Evolutionary conservation across 2,113 vertebrate genomes (phyloP).

Genomic region (Vimba vimba): DNA sequence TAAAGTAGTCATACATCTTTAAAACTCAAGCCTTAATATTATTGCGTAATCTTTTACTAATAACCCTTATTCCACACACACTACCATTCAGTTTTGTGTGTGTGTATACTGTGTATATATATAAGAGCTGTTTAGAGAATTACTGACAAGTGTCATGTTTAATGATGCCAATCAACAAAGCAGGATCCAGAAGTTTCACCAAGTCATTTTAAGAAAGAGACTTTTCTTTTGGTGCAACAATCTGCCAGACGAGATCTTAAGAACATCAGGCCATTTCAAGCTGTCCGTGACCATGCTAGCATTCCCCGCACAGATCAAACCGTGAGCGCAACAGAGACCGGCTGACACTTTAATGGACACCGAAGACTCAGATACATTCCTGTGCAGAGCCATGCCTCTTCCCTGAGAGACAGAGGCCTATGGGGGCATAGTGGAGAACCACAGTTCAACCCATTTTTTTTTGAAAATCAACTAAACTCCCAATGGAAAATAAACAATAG

Average conservation of each 20-base stretch:
- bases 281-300: conserved; percentile 18
- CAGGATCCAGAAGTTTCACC: neutral
- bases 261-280: conserved; percentile 15
- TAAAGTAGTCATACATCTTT: neutral
- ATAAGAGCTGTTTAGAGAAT: too few species aligned
- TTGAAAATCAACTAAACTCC: neutral
- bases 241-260: conserved; percentile 36
- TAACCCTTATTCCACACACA: neutral
- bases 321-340: neutral
- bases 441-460: neutral
- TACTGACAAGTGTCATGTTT: neutral
- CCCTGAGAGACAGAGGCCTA: conserved; percentile 25
- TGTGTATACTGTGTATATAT: too few species aligned
- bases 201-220: neutral
- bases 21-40: neutral
- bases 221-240: neutral
- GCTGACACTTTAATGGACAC: conserved; percentile 29
- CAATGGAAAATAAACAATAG: neutral
- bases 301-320: conserved; percentile 22
- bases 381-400: conserved; percentile 26
- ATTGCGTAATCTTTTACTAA: too few species aligned
- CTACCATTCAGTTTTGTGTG: neutral
- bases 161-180: neutral
- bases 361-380: conserved; percentile 36
- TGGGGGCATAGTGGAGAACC: neutral